Evolutionary conservation across 2,113 vertebrate species (phyloP), one percentile per base, ranked within the genome.

Genomic region (Cinclus mexicanus): DNA sequence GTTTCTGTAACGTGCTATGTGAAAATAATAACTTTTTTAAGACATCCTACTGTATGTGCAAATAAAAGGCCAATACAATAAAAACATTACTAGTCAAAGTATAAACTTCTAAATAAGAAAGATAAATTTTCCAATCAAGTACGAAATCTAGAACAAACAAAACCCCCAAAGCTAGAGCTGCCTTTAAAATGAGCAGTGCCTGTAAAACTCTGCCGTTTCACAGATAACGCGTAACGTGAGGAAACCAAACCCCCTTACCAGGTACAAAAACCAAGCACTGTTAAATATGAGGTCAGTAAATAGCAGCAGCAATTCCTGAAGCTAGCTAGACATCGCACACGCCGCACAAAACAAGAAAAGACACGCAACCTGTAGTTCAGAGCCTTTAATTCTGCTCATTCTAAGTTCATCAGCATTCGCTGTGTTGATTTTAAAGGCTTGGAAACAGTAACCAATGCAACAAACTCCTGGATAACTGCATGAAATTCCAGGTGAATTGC

Each of bases 261-360:
- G 76, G 24, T 59, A 69, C 87, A 90, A 97, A 96, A 93, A 28
- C 33, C 35, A 94, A 91, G 39, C 29, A 25, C 80, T 52, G 46
- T 76, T 89, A 90, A 94, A 92, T 77, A 60, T 1, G 0, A 78
- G 63, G 61, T 84, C 71, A 80, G 41, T 86, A 93, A 90, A 90
- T 68, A 80, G 19, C 29, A 74, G 80, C 7, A 3, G 68, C 64
- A 64, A 44, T 28, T 86, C 57, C 26, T 82, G 78, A 42, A 92
- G 20, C 71, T 79, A 91, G 70, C 75, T 50, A 91, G 53, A 57
- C 50, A 42, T 53, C 71, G 84, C 69, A 46, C 3, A 9, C 76
- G 61, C 81, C 77, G 89, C 56, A 55, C 44, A 49, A 46, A 74
- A 42, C 46, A 80, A 67, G 53, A 59, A 81, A 90, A 90, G 86